Conservation (phyloP, 2,113 vertebrate species). For the Ameiurus melas region DNA sequence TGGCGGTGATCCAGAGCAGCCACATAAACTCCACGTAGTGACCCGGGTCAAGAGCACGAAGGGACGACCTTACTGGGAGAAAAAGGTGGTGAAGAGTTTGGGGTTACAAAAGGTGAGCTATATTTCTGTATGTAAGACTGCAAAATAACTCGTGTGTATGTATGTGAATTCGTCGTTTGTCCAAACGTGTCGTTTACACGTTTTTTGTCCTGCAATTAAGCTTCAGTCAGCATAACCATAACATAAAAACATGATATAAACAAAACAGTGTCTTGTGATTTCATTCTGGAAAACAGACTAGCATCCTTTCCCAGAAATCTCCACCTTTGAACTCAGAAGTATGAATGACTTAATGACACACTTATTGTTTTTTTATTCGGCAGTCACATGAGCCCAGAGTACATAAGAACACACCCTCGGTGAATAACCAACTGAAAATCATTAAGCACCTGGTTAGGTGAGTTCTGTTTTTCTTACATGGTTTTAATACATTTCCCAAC, state of each 20-base stretch:
- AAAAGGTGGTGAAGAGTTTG: constrained; percentile 78
- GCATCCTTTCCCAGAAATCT: not conserved
- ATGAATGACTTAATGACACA: not conserved
- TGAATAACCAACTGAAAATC: constrained; percentile 86
- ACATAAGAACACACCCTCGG: constrained; percentile 92
- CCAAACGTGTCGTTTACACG: not conserved
- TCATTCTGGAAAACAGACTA: not conserved
- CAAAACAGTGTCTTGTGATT: not conserved
- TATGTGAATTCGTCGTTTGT: not conserved
- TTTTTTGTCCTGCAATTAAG: not conserved
- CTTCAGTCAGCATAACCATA: not conserved
- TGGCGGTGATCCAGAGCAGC: constrained; percentile 87
- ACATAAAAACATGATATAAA: not conserved
- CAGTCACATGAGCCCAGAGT: constrained; percentile 81
- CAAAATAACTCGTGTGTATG: not conserved
- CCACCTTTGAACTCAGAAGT: not conserved
- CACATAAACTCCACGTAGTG: constrained; percentile 90
- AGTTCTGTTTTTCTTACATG: constrained; percentile 55
- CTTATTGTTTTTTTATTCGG: constrained; percentile 12
- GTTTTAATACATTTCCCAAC: not conserved
- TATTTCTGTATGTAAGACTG: not conserved
- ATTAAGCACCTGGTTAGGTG: constrained; percentile 94
- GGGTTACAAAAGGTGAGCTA: constrained; percentile 83
- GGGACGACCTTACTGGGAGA: constrained; percentile 93
- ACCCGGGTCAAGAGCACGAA: constrained; percentile 81